Base-by-base conservation (phyloP, 2,888 invertebrate species). In the Shargacucullia verbasci region DNA sequence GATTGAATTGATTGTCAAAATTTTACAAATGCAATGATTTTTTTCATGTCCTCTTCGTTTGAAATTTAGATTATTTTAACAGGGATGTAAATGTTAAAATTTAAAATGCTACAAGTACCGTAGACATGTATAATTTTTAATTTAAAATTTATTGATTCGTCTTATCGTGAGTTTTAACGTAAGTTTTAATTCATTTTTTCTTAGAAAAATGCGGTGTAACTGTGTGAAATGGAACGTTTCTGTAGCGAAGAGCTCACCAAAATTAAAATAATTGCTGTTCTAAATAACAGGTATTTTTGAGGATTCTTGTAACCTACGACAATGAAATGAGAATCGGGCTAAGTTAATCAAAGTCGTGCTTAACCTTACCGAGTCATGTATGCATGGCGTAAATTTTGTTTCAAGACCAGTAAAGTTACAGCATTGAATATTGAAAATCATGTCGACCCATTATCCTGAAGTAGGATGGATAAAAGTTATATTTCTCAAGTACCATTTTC, bases 171-270 rank as follows among this genome's bases (percentile, higher is more conserved):
- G 20, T n/a, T n/a, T n/a, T 13, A 2, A n/a, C 11, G 3, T 1
- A 15, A 38, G 13, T 20, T 35, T 59, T 14, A 13, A 7, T 13
- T 25, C 7, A 20, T 20, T 15, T 52, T 35, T 7, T 35, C 0
- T 15, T 29, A 1, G 7, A 29, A 8, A 9, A 29, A 4, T 29
- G 14, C 34, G n/a, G 14, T 5, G 9, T 8, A n/a, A 6, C 5
- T 46, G 14, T n/a, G 68, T 70, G 46, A 49, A 70, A 70, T 29
- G 71, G 49, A 70, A 70, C 66, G 65, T 13, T 37, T 39, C 9
- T 7, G 2, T 47, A 52, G 50, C 38, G 48, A 35, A 45, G 12
- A 20, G 8, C 8, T 13, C 11, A 20, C 12, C n/a, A 15, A n/a
- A 27, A 35, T 31, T 47, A 27, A 27, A 27, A 27, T 27, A 27